phyloP scores from a whole-genome alignment of 2,888 invertebrate genomes.

The Prosopocoilus inquinatus region DNA sequence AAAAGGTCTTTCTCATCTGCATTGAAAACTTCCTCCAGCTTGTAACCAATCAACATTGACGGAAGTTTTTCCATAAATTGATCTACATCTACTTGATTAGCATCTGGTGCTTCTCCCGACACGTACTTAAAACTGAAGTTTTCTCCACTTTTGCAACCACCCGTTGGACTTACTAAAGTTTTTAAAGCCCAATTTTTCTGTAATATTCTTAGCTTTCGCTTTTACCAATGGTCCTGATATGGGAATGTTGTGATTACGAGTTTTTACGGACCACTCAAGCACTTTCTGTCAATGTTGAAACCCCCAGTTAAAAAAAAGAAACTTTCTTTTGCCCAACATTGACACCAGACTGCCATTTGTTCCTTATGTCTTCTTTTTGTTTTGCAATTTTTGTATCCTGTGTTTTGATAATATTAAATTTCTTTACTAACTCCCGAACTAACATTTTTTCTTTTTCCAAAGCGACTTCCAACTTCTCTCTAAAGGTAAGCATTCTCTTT shows the following conservation, averaged over 20 bases:
- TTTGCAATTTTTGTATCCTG: constrained; percentile 8
- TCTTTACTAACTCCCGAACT: too few relatives aligned
- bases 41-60: constrained; percentile 21
- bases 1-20: constrained; percentile 36
- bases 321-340: constrained; percentile 12
- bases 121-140: constrained; percentile 30
- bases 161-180: constrained; percentile 28
- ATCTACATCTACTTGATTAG: constrained; percentile 25
- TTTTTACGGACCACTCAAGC: constrained; percentile 22
- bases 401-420: background rate
- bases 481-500: too few relatives aligned
- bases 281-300: constrained; percentile 20
- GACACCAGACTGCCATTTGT: constrained; percentile 7
- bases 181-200: constrained; percentile 15
- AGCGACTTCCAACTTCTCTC: too few relatives aligned
- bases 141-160: constrained; percentile 27
- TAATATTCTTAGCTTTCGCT: constrained; percentile 29
- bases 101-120: constrained; percentile 28
- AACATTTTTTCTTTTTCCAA: too few relatives aligned
- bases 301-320: constrained; percentile 15
- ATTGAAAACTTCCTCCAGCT: constrained; percentile 24
- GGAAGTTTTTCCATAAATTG: constrained; percentile 25
- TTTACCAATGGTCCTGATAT: too few relatives aligned
- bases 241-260: constrained; percentile 20
- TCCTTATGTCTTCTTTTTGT: constrained; percentile 10